phyloP scores from a whole-genome alignment of 2,888 invertebrate genomes.

The Drosophila glabriapex region DNA sequence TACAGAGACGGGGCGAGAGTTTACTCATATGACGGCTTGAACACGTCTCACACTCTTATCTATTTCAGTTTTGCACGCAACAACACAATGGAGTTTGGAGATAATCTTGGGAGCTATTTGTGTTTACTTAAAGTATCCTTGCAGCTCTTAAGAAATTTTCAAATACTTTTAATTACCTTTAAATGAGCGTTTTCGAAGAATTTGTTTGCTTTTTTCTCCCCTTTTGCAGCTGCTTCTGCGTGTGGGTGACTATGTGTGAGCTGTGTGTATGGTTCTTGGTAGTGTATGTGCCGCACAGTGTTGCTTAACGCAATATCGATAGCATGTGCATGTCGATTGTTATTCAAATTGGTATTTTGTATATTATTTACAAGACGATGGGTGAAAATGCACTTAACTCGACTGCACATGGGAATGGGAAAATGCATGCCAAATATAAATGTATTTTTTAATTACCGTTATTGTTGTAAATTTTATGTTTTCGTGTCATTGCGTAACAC shows the following conservation, averaged over 20 bases:
- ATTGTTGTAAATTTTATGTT: conserved; percentile 14
- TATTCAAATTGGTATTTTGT: conserved; percentile 45
- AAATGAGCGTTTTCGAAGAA: conserved; percentile 46
- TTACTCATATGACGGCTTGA: conserved; percentile 56
- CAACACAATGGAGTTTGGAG: not conserved
- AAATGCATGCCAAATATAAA: conserved; percentile 5
- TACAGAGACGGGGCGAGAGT: conserved; percentile 16
- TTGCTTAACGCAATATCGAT: conserved; percentile 46
- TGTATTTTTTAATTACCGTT: conserved; percentile 4
- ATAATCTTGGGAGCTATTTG: not conserved
- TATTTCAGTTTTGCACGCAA: conserved; percentile 7
- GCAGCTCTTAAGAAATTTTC: not conserved
- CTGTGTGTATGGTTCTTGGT: conserved; percentile 23
- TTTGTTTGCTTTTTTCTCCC: conserved; percentile 49
- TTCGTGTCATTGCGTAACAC: conserved; percentile 60
- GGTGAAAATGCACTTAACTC: not conserved
- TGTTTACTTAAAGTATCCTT: not conserved
- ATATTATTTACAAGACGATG: conserved; percentile 24
- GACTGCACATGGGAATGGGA: not conserved
- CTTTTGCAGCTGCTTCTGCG: conserved; percentile 42
- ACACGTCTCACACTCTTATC: conserved; percentile 54
- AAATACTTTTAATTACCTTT: conserved; percentile 42
- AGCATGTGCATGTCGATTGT: conserved; percentile 34
- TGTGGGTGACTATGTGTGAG: conserved; percentile 27
- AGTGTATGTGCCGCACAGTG: conserved; percentile 31